Evolutionary conservation across 2,888 invertebrate genomes (phyloP), one percentile per base, ranked within the genome.

Genomic region (Gerris lacustris): DNA sequence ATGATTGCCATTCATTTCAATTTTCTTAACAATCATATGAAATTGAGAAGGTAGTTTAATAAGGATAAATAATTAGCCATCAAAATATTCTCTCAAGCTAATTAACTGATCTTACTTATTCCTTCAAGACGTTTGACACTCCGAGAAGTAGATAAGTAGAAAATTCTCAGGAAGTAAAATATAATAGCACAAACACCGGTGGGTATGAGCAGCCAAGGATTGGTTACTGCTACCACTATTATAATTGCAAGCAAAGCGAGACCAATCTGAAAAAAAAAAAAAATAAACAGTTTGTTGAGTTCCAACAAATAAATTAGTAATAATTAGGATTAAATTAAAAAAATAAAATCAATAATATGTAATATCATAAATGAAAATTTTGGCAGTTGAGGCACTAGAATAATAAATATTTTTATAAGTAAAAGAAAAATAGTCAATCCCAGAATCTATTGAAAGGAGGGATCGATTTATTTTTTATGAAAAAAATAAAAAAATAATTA

Each of bases 101-200:
- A 31, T 31, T 31, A 31, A 31, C 31, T 31, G 4, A 31, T 68
- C 74, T 73, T 68, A 75, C 75, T 73, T 64, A 72, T 71, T 47
- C 90, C 90, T 84, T 91, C 91, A 79, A 91, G 83, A 76, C 90
- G 85, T 80, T 90, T 95, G 73, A 95, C 85, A 81, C 89, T 88
- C 75, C 93, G 83, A 67, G 93, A 91, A 6, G 93, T 90, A 68
- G 87, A 82, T 72, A 95, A 80, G 81, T 94, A 95, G 80, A 92
- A 87, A 70, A 86, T 85, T 67, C 94, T 83, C 64, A 94, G 82
- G 43, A 86, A 83, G 78, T 89, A 88, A 83, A 95, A 94, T 55
- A 92, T 81, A 6, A 89, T 75, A 7, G 86, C 86, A 74, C 94
- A 85, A 0, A 88, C 79, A 2, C 87, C 73, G 0, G 92, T 90